Conservation (phyloP, 2,113 vertebrate genomes). For the Pelusios castaneus region DNA sequence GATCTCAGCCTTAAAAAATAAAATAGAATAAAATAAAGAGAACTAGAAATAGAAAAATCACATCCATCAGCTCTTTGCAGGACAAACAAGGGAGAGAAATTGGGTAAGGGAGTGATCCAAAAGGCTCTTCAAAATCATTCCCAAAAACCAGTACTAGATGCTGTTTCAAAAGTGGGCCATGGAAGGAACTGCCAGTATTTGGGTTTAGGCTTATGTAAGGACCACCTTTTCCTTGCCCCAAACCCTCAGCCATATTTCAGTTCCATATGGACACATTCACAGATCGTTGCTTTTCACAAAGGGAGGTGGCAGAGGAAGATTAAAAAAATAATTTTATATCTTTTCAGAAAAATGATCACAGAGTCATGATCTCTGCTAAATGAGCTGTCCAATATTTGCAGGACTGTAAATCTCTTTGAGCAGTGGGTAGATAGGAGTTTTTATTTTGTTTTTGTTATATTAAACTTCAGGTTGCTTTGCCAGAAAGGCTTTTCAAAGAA, state of each 20-base stretch:
- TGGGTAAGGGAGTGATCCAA: neutral
- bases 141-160: neutral
- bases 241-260: neutral
- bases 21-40: neutral
- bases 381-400: neutral
- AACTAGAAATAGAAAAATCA: accelerated
- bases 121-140: neutral
- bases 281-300: neutral
- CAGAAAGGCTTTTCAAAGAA: neutral
- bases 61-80: neutral
- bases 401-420: neutral
- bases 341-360: neutral
- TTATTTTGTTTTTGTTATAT: neutral
- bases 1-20: neutral
- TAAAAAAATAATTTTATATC: neutral
- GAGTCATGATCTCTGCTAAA: accelerated
- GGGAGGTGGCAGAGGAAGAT: neutral
- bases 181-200: neutral
- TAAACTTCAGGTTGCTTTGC: neutral
- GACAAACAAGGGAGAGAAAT: neutral
- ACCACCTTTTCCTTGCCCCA: neutral
- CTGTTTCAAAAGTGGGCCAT: neutral
- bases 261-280: neutral
- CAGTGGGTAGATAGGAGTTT: neutral
- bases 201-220: neutral